phyloP scores from a whole-genome alignment of 1,140 invertebrate genomes.

The Pachypeltis micranthus region DNA sequence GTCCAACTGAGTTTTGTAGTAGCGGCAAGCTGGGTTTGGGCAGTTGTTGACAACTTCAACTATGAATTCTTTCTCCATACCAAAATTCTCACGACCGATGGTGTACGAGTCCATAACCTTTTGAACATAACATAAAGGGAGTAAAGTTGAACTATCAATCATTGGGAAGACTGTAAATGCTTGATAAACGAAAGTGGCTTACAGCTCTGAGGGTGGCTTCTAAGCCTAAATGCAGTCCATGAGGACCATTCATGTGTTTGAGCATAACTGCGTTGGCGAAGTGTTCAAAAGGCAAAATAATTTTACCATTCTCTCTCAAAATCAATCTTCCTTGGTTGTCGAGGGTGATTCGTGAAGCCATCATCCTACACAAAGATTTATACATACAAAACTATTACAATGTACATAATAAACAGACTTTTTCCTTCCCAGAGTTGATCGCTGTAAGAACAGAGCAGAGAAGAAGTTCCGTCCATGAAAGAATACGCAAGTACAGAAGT shows the following conservation, averaged over 20 bases:
- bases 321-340: constrained; percentile 71
- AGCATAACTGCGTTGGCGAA: constrained; percentile 81
- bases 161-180: background rate
- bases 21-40: constrained; percentile 69
- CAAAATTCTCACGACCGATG: constrained; percentile 71
- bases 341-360: constrained; percentile 65
- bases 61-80: constrained; percentile 81
- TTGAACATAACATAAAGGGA: constrained; percentile 18
- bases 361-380: too few species aligned
- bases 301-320: constrained; percentile 71
- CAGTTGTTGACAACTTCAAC: constrained; percentile 76
- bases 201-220: constrained; percentile 69
- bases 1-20: constrained; percentile 66
- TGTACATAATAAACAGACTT: too few species aligned
- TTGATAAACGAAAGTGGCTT: too few species aligned
- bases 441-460: too few species aligned
- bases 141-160: too few species aligned
- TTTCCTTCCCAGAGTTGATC: too few species aligned
- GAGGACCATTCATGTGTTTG: constrained; percentile 76
- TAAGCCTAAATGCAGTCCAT: constrained; percentile 64
- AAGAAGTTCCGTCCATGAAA: too few species aligned
- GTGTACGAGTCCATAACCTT: constrained; percentile 72
- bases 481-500: too few species aligned
- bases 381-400: too few species aligned
- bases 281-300: constrained; percentile 74